Conservation (phyloP, 2,113 vertebrate genomes). For the Echinops telfairi region DNA sequence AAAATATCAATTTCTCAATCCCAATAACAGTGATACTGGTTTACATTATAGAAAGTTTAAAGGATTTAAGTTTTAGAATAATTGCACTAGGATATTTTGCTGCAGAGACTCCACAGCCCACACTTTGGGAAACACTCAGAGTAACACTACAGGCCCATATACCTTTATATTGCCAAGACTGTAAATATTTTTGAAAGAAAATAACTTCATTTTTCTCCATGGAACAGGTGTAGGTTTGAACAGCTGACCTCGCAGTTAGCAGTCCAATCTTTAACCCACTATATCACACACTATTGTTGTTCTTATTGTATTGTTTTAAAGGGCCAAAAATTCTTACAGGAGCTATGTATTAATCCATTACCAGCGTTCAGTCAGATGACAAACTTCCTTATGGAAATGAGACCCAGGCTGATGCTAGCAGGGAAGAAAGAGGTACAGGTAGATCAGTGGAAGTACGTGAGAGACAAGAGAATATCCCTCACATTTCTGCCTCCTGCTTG, state of each 20-base stretch:
- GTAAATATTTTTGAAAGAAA: too few species aligned
- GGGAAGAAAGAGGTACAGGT: not conserved
- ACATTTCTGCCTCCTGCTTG: not conserved
- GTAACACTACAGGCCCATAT: too few species aligned
- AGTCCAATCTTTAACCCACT: too few species aligned
- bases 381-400: too few species aligned
- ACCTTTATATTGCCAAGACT: too few species aligned
- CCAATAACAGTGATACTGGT: not conserved
- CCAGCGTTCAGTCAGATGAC: too few species aligned
- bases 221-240: too few species aligned
- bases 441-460: not conserved
- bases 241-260: too few species aligned
- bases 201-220: too few species aligned
- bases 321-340: not conserved
- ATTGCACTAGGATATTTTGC: not conserved
- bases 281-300: too few species aligned
- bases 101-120: rapidly evolving
- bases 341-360: not conserved
- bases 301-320: not conserved
- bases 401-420: too few species aligned
- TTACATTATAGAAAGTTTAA: too few species aligned
- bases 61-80: rapidly evolving
- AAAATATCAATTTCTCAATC: not conserved
- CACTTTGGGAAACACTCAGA: not conserved
- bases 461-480: not conserved